These are phyloP conservation scores for Xanthia icteritia DNA, from an alignment of 2,888 invertebrate species.

Conservation along the genomic window DNA sequence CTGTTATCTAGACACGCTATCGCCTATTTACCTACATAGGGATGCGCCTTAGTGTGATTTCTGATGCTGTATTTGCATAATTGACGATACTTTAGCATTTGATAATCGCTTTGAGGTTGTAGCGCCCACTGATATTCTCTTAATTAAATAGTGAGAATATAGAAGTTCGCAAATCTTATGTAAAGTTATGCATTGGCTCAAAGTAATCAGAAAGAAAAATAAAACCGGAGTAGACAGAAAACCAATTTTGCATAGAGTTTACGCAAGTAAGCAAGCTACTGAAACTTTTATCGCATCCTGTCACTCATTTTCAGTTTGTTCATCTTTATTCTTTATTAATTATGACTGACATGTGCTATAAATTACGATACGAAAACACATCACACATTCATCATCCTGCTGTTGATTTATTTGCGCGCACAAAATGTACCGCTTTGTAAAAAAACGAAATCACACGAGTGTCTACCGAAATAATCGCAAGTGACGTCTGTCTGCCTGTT, in stretches of 20 bases:
- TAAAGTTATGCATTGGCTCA: neutral
- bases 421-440: slow-evolving; percentile 32
- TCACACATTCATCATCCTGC: slow-evolving; percentile 43
- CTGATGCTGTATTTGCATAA: slow-evolving; percentile 48
- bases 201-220: neutral
- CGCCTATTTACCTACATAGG: slow-evolving; percentile 49
- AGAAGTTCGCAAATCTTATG: neutral
- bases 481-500: slow-evolving; percentile 40
- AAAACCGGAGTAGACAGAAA: neutral
- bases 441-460: slow-evolving; percentile 33
- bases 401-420: slow-evolving; percentile 50
- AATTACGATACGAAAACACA: slow-evolving; percentile 44
- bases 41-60: slow-evolving; percentile 51
- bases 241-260: slow-evolving; percentile 20
- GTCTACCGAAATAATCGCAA: slow-evolving; percentile 42
- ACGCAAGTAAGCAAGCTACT: slow-evolving; percentile 4
- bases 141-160: neutral
- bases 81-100: slow-evolving; percentile 30
- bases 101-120: slow-evolving; percentile 10
- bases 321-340: slow-evolving; percentile 39
- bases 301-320: slow-evolving; percentile 42
- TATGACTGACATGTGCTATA: slow-evolving; percentile 31
- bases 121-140: neutral
- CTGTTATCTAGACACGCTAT: slow-evolving; percentile 59
- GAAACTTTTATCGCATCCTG: slow-evolving; percentile 39